Percentiles rank a stretch among this genome's conserved stretches.
phyloP scores from a whole-genome alignment of 2,113 vertebrate genomes.

The Pandion haliaetus region DNA sequence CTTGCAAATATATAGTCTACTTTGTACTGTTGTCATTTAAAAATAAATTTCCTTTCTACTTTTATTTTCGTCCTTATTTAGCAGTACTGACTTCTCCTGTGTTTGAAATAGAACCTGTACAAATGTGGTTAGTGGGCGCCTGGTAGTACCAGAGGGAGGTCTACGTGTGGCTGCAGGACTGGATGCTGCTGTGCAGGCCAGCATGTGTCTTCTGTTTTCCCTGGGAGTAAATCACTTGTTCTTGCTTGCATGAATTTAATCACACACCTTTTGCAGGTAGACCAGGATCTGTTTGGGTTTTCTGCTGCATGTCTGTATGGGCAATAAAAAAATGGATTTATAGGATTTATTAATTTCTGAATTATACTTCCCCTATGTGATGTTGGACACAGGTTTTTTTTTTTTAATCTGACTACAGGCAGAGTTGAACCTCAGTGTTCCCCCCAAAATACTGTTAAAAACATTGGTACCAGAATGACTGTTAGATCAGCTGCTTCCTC shows the following conservation, averaged over 20 bases:
- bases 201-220: background rate
- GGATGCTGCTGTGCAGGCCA: background rate
- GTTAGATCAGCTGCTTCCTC: background rate
- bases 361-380: too few species aligned
- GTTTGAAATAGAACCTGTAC: too few species aligned
- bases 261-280: too few species aligned
- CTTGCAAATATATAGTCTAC: too few species aligned
- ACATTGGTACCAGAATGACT: background rate
- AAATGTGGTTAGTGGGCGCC: background rate
- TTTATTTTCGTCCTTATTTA: background rate
- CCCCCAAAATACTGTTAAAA: background rate
- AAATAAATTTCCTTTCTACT: background rate
- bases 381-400: background rate
- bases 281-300: too few species aligned
- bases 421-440: background rate
- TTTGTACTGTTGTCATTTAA: background rate
- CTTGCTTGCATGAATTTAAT: too few species aligned
- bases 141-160: accelerated
- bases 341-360: background rate
- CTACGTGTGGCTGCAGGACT: too few species aligned
- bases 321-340: background rate
- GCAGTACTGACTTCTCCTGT: background rate
- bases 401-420: background rate
- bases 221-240: too few species aligned
- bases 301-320: background rate